Base-by-base conservation (phyloP, 2,797 vertebrate species). In the Sebastes flavidus region DNA sequence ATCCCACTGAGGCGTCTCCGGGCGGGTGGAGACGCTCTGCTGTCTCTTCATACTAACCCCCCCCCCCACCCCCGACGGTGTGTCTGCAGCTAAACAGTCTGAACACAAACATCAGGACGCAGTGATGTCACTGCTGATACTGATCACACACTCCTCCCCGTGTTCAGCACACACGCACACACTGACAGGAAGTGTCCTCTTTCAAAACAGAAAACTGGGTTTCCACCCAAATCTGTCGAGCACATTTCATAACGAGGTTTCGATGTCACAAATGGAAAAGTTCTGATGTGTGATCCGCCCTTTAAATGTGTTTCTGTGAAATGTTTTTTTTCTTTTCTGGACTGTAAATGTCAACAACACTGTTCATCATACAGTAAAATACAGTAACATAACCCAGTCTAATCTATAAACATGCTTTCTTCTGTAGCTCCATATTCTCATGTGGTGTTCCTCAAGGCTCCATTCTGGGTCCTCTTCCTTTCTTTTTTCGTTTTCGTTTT, bases 111-210 rank as follows among this genome's bases (percentile, higher is more conserved):
- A 69, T 80, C 36, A 38, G 72, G 52, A 78, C 25, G 0, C 11
- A 58, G n/a, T 74, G 84, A 92, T 65, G 83, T 87, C 88, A 86
- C 32, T 3, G 38, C 75, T 81, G 91, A 87, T 90, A 87, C 69
- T 52, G 78, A 91, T 89, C 88, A 78, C 65, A 78, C 78, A 73
- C 80, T 77, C 84, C 83, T 75, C 89, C 82, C 86, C 74, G 77
- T 66, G 62, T 68, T 79, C 60, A 80, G 54, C 34, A 73, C 59
- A 84, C 68, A 68, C 58, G 75, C 71, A 81, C 70, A 75, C 42
- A 24, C 42, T 12, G 20, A 46, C 63, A 55, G 34, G 30, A 46
- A 58, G 56, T 76, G 63, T 83, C 67, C 22, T 36, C 66, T 78
- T 75, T 76, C 72, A 76, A 62, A 72, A 65, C 72, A 75, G 22